Conservation (phyloP, 2,888 invertebrate genomes). For the Entomobrya multifasciata region DNA sequence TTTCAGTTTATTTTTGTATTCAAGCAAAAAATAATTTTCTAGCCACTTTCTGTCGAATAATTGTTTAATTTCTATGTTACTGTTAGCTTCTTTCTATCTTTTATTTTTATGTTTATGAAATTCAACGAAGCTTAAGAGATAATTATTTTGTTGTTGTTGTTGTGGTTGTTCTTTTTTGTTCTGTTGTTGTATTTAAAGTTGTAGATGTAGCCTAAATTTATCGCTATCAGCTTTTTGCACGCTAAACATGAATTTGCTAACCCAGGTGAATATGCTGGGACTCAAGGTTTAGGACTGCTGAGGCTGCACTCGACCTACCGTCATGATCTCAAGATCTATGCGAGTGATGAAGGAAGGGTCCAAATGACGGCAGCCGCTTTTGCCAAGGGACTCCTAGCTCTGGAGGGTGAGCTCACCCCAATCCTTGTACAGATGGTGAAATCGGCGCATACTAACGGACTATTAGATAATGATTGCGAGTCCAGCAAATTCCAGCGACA, state of each 20-base stretch:
- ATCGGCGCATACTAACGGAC: slow-evolving; percentile 98
- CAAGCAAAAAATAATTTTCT: too few species aligned
- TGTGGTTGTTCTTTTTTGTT: too few species aligned
- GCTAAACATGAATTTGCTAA: slow-evolving; percentile 70
- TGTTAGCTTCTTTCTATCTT: too few species aligned
- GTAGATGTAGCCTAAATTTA: too few species aligned
- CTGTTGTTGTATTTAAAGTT: too few species aligned
- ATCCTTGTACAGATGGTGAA: slow-evolving; percentile 99
- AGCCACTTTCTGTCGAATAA: too few species aligned
- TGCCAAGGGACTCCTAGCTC: slow-evolving; percentile 97
- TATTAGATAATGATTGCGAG: slow-evolving; percentile 96
- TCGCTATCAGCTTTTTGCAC: slow-evolving; percentile 63
- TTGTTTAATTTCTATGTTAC: too few species aligned
- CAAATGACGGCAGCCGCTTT: slow-evolving; percentile 99
- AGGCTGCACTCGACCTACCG: slow-evolving; percentile 98
- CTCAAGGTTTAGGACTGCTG: slow-evolving; percentile 96
- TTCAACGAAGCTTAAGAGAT: too few species aligned
- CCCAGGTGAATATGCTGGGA: slow-evolving; percentile 90
- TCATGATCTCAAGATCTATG: slow-evolving; percentile 99
- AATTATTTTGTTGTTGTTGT: too few species aligned
- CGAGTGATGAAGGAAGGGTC: slow-evolving; percentile 99
- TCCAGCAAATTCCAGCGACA: slow-evolving; percentile 97
- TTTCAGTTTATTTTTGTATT: too few species aligned
- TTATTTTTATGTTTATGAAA: too few species aligned
- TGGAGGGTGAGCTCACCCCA: slow-evolving; percentile 99